Conservation (phyloP, 2,888 invertebrate genomes). For the Pandemis corylana region DNA sequence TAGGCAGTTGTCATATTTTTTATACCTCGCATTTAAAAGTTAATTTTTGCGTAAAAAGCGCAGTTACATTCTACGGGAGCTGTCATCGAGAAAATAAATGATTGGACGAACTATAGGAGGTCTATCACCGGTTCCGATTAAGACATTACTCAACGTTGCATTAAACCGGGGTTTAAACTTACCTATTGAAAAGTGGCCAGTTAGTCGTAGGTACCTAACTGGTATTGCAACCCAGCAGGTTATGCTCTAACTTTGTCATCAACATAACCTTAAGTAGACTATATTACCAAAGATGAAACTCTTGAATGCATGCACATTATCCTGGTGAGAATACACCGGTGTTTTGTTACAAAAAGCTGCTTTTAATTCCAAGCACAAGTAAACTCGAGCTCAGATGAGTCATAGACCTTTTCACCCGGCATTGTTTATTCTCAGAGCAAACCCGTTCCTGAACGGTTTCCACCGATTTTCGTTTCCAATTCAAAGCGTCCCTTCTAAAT, state of each 20-base stretch:
- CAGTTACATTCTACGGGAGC: no score
- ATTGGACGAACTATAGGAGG: no score
- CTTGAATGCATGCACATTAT: neutral
- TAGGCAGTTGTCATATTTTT: no score
- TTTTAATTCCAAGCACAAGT: constrained; percentile 74
- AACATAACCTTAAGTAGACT: neutral
- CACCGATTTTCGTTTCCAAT: constrained; percentile 63
- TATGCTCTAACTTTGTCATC: neutral
- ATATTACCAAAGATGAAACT: neutral
- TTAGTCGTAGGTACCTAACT: neutral
- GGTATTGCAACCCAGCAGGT: neutral
- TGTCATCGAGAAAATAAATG: no score
- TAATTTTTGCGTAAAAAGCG: no score
- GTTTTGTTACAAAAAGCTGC: constrained; percentile 16
- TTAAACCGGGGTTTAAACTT: neutral
- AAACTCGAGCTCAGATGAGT: constrained; percentile 66
- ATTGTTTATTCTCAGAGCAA: constrained; percentile 77
- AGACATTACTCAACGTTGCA: neutral
- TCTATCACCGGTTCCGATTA: neutral
- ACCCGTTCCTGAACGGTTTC: constrained; percentile 67
- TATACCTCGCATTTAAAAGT: no score
- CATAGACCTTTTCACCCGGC: constrained; percentile 75
- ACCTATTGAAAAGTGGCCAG: neutral
- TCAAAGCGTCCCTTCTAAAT: constrained; percentile 59
- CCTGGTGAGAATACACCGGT: neutral